These are phyloP conservation scores for Oegoconia quadripuncta DNA, from an alignment of 2,888 invertebrate species.

Conservation along the genomic window DNA sequence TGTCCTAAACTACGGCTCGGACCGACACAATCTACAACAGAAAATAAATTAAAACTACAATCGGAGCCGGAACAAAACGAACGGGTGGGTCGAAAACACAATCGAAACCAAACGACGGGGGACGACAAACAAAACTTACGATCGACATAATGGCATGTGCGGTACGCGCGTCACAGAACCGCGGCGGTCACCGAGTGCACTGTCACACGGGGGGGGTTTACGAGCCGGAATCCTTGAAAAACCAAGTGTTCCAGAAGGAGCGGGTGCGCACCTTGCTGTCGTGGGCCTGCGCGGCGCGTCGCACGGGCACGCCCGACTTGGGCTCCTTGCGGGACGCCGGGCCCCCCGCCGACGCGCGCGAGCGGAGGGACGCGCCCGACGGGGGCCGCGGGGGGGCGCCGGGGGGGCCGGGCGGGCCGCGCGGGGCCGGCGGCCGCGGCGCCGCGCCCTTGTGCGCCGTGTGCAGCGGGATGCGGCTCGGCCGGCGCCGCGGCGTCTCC, in stretches of 20 bases:
- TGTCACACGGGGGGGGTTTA: constrained; percentile 48
- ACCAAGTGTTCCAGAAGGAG: constrained; percentile 82
- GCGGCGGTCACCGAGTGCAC: constrained; percentile 41
- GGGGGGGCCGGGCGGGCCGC: constrained; percentile 47
- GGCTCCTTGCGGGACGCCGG: constrained; percentile 46
- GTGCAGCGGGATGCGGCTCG: constrained; percentile 86
- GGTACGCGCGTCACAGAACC: constrained; percentile 14
- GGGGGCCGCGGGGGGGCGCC: constrained; percentile 50
- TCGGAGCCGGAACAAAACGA: constrained; percentile 9
- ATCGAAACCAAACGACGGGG: constrained; percentile 35
- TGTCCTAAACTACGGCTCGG: constrained; percentile 31
- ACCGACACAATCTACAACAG: constrained; percentile 32
- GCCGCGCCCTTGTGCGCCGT: constrained; percentile 75
- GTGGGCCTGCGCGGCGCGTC: constrained; percentile 51
- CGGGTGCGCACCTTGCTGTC: constrained; percentile 85
- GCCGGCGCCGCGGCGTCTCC: constrained; percentile 62
- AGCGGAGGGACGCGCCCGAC: constrained; percentile 37
- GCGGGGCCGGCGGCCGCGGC: constrained; percentile 75
- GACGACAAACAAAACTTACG: constrained; percentile 61
- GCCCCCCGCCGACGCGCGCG: constrained; percentile 37
- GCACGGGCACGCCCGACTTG: constrained; percentile 60
- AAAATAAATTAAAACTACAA: constrained; percentile 10
- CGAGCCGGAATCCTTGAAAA: constrained; percentile 37
- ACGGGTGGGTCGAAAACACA: constrained; percentile 23
- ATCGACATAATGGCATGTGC: constrained; percentile 75